phyloP scores from a whole-genome alignment of 2,888 invertebrate genomes.

The Hydrotaea cyrtoneurina region DNA sequence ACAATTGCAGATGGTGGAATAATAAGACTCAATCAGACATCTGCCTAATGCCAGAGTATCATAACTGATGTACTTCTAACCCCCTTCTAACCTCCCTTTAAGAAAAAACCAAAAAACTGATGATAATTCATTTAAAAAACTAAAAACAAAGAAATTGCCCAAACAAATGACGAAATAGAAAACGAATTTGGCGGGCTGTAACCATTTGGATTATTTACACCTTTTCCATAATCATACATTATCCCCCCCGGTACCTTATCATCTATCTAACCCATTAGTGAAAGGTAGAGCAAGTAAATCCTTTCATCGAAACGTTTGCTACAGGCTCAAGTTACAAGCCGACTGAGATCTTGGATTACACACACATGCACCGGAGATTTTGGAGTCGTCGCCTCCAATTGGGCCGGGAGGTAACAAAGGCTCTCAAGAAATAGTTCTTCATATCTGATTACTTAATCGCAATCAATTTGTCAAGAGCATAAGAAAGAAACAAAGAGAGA shows the following conservation, averaged over 20 bases:
- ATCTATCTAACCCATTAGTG: conserved; percentile 53
- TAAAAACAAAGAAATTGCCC: conserved; percentile 13
- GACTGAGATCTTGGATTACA: conserved; percentile 57
- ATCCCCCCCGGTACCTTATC: neutral
- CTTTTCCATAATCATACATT: conserved; percentile 40
- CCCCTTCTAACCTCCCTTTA: neutral
- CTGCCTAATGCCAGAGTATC: conserved; percentile 15
- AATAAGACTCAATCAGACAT: neutral
- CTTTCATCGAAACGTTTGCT: conserved; percentile 26
- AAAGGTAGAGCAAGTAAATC: conserved; percentile 43
- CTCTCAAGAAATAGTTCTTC: neutral
- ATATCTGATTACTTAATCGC: conserved; percentile 67
- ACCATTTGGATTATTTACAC: conserved; percentile 45
- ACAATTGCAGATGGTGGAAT: neutral
- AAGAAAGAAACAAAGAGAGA: too few relatives aligned
- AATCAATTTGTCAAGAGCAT: conserved; percentile 58
- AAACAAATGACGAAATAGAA: neutral
- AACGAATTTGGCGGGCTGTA: conserved; percentile 37
- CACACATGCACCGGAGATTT: too few relatives aligned
- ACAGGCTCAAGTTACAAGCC: conserved; percentile 56
- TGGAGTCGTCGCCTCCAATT: conserved; percentile 31
- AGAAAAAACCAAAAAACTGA: neutral
- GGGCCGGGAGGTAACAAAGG: neutral
- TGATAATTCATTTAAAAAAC: conserved; percentile 14
- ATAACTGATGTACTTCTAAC: neutral